Conservation (phyloP, 2,797 vertebrate species). For the Sternotherus odoratus region DNA sequence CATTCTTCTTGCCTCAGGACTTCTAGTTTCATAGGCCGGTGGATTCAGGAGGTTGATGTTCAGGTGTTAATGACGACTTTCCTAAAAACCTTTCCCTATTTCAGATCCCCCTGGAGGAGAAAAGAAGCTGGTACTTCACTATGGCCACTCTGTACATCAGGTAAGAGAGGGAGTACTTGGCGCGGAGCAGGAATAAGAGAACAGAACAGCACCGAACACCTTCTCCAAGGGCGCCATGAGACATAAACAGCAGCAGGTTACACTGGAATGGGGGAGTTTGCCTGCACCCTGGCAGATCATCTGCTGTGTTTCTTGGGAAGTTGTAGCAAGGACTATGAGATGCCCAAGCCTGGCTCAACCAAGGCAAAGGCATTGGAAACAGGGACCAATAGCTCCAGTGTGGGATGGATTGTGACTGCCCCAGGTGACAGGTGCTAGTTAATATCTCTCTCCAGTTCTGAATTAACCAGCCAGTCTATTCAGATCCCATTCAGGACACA, state of each 20-base stretch:
- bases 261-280: background rate
- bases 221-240: background rate
- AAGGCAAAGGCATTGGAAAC: background rate
- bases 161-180: constrained; percentile 70
- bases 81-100: constrained; percentile 48
- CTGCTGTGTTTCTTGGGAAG: background rate
- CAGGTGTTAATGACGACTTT: background rate
- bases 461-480: too few species aligned
- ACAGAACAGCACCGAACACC: too few species aligned
- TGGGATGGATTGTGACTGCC: background rate
- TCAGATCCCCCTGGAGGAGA: constrained; percentile 89
- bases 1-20: background rate
- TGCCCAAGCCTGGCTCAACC: background rate
- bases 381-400: background rate
- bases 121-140: constrained; percentile 90
- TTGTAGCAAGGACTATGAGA: background rate
- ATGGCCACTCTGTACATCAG: constrained; percentile 92
- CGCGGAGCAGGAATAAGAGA: background rate
- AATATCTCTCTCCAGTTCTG: too few species aligned
- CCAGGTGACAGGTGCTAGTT: too few species aligned
- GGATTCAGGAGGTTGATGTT: background rate
- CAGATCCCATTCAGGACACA: too few species aligned
- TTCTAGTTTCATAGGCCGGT: background rate
- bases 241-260: background rate
- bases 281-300: background rate